A percentile compares a stretch with the other conserved stretches of the same genome.
Conservation (phyloP, 2,888 invertebrate genomes). For the Scrobipalpa atriplicella region DNA sequence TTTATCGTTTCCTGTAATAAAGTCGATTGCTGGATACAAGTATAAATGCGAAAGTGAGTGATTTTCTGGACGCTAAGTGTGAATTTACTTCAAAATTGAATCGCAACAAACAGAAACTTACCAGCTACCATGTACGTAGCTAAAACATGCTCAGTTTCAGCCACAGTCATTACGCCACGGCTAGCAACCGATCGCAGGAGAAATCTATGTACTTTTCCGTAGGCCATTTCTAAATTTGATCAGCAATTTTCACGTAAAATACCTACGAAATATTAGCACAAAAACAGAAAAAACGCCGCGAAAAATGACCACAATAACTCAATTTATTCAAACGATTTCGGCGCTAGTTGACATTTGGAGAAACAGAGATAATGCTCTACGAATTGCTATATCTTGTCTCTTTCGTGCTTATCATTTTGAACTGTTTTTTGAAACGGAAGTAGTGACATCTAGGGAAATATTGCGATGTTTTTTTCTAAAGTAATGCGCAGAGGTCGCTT, state of each 20-base stretch:
- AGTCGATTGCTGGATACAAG: neutral
- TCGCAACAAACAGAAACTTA: conserved; percentile 38
- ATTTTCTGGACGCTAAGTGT: neutral
- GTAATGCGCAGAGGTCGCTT: neutral
- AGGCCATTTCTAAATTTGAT: conserved; percentile 48
- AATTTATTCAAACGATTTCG: neutral
- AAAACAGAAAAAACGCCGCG: neutral
- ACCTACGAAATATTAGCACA: neutral
- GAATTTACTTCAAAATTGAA: neutral
- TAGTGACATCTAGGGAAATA: neutral
- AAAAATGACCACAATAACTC: neutral
- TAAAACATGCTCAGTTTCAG: conserved; percentile 52
- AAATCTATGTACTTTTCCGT: conserved; percentile 60
- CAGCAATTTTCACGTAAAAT: neutral
- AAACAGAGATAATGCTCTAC: neutral
- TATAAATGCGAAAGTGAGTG: no score
- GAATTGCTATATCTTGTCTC: neutral
- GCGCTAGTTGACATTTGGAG: neutral
- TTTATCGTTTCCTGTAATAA: neutral
- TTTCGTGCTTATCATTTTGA: neutral
- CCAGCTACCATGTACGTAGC: conserved; percentile 52
- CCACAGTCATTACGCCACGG: conserved; percentile 61
- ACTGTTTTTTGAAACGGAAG: neutral
- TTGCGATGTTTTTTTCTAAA: neutral
- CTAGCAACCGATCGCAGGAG: conserved; percentile 65